Evolutionary conservation across 1,140 invertebrate species (phyloP).

Genomic region (Brachystomella parvula): DNA sequence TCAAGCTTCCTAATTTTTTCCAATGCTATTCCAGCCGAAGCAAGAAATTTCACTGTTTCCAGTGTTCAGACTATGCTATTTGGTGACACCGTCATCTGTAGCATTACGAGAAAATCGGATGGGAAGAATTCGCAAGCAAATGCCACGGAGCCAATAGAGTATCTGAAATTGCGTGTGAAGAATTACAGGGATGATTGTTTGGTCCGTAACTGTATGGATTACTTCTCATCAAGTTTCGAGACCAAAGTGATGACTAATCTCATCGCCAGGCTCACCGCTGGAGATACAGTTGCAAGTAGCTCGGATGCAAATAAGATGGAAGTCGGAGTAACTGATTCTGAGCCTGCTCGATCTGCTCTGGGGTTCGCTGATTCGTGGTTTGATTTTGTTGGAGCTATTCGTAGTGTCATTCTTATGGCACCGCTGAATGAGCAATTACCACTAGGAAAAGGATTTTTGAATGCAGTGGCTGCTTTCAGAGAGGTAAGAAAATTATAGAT

Average conservation of each 20-base stretch:
- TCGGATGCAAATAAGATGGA: neutral
- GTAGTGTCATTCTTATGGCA: neutral
- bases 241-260: slow-evolving; percentile 14
- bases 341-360: neutral
- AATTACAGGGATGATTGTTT: slow-evolving; percentile 22
- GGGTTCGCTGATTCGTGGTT: too few species aligned
- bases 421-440: neutral
- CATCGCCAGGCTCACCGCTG: slow-evolving; percentile 21
- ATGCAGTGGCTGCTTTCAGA: neutral
- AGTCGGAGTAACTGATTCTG: neutral
- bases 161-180: slow-evolving; percentile 15
- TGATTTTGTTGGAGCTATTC: slow-evolving; percentile 16
- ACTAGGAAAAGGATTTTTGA: slow-evolving; percentile 4
- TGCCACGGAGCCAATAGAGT: neutral
- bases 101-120: slow-evolving; percentile 5
- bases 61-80: slow-evolving; percentile 20
- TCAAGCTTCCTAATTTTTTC: slow-evolving; percentile 1
- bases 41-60: neutral
- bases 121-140: neutral
- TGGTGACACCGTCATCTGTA: slow-evolving; percentile 30
- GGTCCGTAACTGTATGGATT: slow-evolving; percentile 22
- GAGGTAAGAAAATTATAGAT: slow-evolving; percentile 11
- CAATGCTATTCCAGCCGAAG: neutral
- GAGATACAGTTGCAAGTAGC: neutral
- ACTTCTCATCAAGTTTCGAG: slow-evolving; percentile 1